Conservation (phyloP, 2,113 vertebrate species). For the Arizona elegans region DNA sequence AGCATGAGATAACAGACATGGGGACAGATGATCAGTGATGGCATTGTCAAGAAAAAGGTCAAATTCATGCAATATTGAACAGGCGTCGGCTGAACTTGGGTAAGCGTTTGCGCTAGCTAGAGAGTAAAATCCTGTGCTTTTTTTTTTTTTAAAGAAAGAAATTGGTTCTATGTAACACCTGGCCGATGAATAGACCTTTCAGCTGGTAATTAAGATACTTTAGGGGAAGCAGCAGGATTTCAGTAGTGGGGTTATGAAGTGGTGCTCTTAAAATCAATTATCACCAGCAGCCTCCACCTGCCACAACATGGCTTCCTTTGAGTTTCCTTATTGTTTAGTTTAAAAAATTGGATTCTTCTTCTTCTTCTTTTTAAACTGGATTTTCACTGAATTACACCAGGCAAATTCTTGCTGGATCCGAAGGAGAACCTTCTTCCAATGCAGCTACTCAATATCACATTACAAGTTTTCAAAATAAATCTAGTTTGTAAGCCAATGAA, state of each 20-base stretch:
- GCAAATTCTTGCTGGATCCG: conserved; percentile 33
- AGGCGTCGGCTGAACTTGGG: neutral
- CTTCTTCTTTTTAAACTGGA: conserved; percentile 2
- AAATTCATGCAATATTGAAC: conserved; percentile 18
- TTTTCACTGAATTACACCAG: conserved; percentile 55
- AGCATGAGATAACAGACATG: neutral
- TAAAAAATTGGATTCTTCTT: conserved; percentile 36
- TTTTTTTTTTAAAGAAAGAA: neutral
- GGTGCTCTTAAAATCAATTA: neutral
- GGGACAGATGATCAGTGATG: neutral
- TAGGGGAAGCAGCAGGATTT: conserved; percentile 36
- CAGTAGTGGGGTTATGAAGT: conserved; percentile 18
- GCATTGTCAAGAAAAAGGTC: conserved; percentile 28
- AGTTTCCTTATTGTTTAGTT: neutral
- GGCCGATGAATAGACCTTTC: conserved; percentile 55
- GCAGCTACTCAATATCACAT: conserved; percentile 43
- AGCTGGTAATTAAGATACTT: conserved; percentile 52
- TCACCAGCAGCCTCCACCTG: neutral
- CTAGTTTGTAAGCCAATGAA: conserved; percentile 48
- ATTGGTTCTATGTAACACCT: conserved; percentile 55
- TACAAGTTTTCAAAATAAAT: conserved; percentile 60
- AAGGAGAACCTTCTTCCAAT: neutral
- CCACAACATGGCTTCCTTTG: conserved; percentile 21
- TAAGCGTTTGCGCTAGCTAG: conserved; percentile 26
- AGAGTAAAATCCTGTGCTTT: conserved; percentile 30